phyloP scores from a whole-genome alignment of 2,797 vertebrate species.

The Tapirus indicus region DNA sequence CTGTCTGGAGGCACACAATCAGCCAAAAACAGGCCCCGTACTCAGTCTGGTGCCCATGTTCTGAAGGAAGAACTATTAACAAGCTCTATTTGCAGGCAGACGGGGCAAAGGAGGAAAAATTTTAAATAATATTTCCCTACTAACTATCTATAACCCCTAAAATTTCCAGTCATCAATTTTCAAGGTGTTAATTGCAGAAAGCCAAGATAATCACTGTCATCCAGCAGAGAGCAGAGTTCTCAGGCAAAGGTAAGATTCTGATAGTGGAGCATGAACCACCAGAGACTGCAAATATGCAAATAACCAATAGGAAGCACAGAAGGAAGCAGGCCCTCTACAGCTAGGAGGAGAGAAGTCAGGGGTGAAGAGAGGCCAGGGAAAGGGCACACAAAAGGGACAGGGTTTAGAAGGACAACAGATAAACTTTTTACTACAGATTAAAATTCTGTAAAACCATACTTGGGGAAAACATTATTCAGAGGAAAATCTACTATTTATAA shows the following conservation, averaged over 20 bases:
- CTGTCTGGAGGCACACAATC: not conserved
- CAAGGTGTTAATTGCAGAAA: conserved; percentile 21
- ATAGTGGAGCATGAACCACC: not conserved
- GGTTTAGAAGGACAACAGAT: not conserved
- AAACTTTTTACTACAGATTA: not conserved
- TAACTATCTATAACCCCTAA: not conserved
- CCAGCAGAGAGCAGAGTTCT: not conserved
- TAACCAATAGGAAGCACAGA: not conserved
- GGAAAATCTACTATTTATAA: not conserved
- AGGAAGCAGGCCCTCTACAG: not conserved
- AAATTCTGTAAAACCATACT: not conserved
- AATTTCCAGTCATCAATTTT: conserved; percentile 24
- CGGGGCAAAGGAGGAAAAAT: not conserved
- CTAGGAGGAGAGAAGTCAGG: not conserved
- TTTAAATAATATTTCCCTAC: not conserved
- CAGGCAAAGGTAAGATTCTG: not conserved
- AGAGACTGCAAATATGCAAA: not conserved
- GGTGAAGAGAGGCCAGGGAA: not conserved
- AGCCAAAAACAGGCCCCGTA: not conserved
- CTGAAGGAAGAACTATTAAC: not conserved
- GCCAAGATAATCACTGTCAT: not conserved
- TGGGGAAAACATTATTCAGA: not conserved
- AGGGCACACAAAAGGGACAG: not conserved
- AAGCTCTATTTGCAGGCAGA: not conserved
- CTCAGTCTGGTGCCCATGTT: not conserved